phyloP scores from a whole-genome alignment of 2,797 vertebrate species.

The Sebastes iracundus region DNA sequence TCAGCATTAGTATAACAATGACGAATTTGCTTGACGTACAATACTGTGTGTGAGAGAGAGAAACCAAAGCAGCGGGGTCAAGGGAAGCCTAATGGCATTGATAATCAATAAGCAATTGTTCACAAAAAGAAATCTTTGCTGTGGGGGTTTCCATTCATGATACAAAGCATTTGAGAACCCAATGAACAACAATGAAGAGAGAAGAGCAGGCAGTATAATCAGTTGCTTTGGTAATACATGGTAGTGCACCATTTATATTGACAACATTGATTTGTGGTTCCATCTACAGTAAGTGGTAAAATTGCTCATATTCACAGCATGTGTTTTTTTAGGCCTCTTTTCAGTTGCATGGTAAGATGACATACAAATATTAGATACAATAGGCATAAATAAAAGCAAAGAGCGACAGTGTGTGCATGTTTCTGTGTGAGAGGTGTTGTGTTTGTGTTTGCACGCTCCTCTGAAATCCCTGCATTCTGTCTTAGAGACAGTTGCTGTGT shows the following conservation, averaged over 20 bases:
- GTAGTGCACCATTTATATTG: not conserved
- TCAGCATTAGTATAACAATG: not conserved
- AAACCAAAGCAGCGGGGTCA: not conserved
- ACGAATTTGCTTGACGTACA: slow-evolving; percentile 1
- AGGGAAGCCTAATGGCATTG: slow-evolving; percentile 30
- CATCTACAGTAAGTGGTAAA: not conserved
- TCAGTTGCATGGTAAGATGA: not conserved
- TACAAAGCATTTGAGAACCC: not conserved
- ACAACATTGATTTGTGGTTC: not conserved
- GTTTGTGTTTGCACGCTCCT: not conserved
- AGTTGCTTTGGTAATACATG: not conserved
- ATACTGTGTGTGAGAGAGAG: not conserved
- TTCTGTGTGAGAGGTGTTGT: not conserved
- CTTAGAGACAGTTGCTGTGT: not conserved
- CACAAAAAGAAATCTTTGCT: slow-evolving; percentile 24
- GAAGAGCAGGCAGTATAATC: not conserved
- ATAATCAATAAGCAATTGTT: slow-evolving; percentile 69
- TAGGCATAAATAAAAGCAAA: not conserved
- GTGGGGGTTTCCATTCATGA: slow-evolving; percentile 12
- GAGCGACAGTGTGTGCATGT: not conserved
- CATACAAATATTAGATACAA: not conserved
- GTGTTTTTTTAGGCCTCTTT: slow-evolving; percentile 2
- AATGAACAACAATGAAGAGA: not conserved
- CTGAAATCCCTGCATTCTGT: not conserved
- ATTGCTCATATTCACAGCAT: not conserved